Evolutionary conservation across 2,888 invertebrate species (phyloP).

Genomic region (Drosophila peninsularis): DNA sequence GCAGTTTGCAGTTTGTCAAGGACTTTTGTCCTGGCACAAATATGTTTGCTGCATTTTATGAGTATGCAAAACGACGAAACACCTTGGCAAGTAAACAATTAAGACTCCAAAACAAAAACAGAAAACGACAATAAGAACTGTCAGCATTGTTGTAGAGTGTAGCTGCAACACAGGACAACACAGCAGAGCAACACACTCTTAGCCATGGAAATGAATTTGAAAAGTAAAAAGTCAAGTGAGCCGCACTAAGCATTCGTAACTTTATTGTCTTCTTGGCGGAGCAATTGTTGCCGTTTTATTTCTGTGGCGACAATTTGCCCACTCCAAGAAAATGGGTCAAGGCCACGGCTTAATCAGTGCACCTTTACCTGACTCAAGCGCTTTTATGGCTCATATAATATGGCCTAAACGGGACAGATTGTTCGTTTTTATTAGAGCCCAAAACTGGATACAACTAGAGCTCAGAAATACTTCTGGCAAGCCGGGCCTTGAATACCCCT

Average conservation of each 20-base stretch:
- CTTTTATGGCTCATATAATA: slow-evolving; percentile 56
- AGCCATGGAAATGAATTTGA: slow-evolving; percentile 41
- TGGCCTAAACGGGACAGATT: slow-evolving; percentile 24
- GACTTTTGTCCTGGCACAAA: slow-evolving; percentile 36
- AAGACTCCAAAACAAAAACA: slow-evolving; percentile 20
- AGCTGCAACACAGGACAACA: slow-evolving; percentile 9
- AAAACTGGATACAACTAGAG: slow-evolving; percentile 18
- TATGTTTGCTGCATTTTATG: slow-evolving; percentile 39
- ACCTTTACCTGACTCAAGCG: slow-evolving; percentile 50
- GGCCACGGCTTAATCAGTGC: slow-evolving; percentile 68
- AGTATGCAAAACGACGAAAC: slow-evolving; percentile 56
- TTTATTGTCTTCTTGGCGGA: slow-evolving; percentile 31
- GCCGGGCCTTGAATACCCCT: background rate
- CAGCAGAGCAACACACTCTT: slow-evolving; percentile 4
- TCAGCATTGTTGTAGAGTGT: slow-evolving; percentile 27
- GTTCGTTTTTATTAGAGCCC: slow-evolving; percentile 47
- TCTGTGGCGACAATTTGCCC: background rate
- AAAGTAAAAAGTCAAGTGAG: slow-evolving; percentile 44
- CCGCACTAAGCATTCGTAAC: slow-evolving; percentile 31
- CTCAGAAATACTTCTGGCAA: background rate
- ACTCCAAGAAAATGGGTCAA: slow-evolving; percentile 62
- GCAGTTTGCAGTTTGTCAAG: slow-evolving; percentile 44
- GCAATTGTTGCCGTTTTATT: slow-evolving; percentile 5
- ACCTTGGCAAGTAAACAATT: slow-evolving; percentile 66
- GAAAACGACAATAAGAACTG: slow-evolving; percentile 14